Base-by-base conservation (phyloP, 1,140 invertebrate species). In the Gryon sp. region DNA sequence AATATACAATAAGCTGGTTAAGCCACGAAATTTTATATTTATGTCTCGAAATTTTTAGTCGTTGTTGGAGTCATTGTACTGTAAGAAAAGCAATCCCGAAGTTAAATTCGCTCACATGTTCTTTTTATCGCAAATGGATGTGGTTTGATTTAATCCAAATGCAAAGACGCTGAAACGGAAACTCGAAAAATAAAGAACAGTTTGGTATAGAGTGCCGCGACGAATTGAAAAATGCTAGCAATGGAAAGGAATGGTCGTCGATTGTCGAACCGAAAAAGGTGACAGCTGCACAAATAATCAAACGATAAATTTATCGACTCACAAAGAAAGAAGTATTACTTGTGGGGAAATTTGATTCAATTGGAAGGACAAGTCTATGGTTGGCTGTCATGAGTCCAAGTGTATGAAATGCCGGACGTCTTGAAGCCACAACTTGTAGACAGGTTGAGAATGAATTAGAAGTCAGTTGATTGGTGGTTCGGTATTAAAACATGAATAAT, bases 401-500 rank as follows among this genome's bases (percentile, higher is more conserved):
- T 32, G 34, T 11, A 6, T 6, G n/a, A 22, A 19, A 50, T 38
- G 9, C 7, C 11, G 12, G 16, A 15, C 15, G 14, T 45, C n/a
- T 26, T 15, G 1, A 16, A 11, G 18, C 46, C 38, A 16, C 45
- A 28, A 50, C 2, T 16, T 3, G 55, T 38, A 26, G 32, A 26
- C 48, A 20, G 22, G 4, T 4, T 12, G 30, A 48, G 40, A 59
- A 62, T 62, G 30, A 38, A 70, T 70, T 70, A 70, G 66, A 28
- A 41, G 43, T 60, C 53, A 36, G 43, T 14, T 60, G 66, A 70
- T 70, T 60, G 38, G 28, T 60, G 24, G 46, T 45, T 26, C 12
- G 38, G 55, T 26, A 45, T 45, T 70, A 70, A 60, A 45, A 38
- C 38, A 28, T 70, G 66, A 70, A 70, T 70, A 70, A 62, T 60